Evolutionary conservation across 30 jellyfish, hydroid and myxozoan species (phyloP).

Genomic region (Turritopsis rubra): DNA sequence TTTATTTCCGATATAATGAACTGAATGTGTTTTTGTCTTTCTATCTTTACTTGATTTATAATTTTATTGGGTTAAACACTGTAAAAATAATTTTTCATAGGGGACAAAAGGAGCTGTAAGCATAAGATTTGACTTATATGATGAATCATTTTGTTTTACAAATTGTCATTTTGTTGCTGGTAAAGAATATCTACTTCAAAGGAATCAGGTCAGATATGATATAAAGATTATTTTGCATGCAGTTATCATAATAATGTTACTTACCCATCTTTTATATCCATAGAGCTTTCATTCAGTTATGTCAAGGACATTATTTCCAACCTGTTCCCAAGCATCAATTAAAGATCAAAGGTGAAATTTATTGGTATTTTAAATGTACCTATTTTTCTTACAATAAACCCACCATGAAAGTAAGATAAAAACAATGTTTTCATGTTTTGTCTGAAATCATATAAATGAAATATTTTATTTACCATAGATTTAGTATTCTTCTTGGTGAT

Average conservation of each 20-base stretch:
- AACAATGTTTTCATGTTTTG: too few species aligned
- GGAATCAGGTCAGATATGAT: conserved; percentile 50
- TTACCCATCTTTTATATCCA: neutral
- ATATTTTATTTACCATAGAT: conserved; percentile 34
- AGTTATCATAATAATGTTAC: neutral
- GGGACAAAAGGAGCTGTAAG: conserved; percentile 92
- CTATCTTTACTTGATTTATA: neutral
- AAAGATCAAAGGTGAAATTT: conserved; percentile 36
- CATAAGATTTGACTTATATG: conserved; percentile 58
- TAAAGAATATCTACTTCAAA: conserved; percentile 42
- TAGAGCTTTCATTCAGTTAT: conserved; percentile 34
- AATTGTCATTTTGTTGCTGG: conserved; percentile 82
- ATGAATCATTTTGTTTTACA: conserved; percentile 77
- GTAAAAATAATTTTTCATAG: too few species aligned
- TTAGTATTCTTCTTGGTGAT: conserved; percentile 72
- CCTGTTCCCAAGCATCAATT: conserved; percentile 15
- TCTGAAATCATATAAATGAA: neutral
- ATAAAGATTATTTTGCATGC: neutral
- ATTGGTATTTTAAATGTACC: neutral
- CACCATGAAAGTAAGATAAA: too few species aligned
- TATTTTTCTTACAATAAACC: too few species aligned
- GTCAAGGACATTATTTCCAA: conserved; percentile 37
- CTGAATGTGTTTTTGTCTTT: neutral
- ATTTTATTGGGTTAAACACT: too few species aligned
- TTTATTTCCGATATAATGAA: too few species aligned